Evolutionary conservation across 2,888 invertebrate species (phyloP).

Genomic region (Steinernema hermaphroditum): DNA sequence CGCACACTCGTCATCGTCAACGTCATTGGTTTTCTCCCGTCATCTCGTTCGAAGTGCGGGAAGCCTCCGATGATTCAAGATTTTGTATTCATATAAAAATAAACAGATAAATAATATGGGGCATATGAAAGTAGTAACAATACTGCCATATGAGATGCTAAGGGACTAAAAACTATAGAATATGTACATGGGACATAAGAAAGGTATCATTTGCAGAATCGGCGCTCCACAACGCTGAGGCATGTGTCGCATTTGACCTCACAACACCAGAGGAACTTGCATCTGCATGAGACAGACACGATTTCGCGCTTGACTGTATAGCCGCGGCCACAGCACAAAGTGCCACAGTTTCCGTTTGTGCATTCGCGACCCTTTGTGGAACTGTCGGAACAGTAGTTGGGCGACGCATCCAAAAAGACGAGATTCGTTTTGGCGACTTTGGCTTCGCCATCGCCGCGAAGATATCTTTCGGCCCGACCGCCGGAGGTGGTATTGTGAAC

Average conservation of each 20-base stretch:
- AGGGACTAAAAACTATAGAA: constrained; percentile 19
- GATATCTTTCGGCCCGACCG: constrained; percentile 5
- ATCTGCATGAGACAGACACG: constrained; percentile 62
- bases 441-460: neutral
- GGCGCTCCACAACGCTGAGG: constrained; percentile 28
- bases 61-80: too few relatives aligned
- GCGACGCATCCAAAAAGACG: constrained; percentile 6
- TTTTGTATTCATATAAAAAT: too few relatives aligned
- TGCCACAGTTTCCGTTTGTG: constrained; percentile 64
- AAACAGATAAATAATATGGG: too few relatives aligned
- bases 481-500: neutral
- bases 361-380: constrained; percentile 14
- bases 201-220: constrained; percentile 19
- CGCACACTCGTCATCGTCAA: too few relatives aligned
- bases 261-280: constrained; percentile 65
- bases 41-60: too few relatives aligned
- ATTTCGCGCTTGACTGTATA: constrained; percentile 67
- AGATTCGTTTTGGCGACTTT: constrained; percentile 15
- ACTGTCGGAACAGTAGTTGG: constrained; percentile 14
- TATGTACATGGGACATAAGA: neutral
- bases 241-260: constrained; percentile 66
- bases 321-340: constrained; percentile 71
- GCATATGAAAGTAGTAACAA: neutral
- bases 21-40: too few relatives aligned
- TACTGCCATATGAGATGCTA: neutral